Conservation (phyloP, 2,797 vertebrate genomes). For the Enteromius viviparus region DNA sequence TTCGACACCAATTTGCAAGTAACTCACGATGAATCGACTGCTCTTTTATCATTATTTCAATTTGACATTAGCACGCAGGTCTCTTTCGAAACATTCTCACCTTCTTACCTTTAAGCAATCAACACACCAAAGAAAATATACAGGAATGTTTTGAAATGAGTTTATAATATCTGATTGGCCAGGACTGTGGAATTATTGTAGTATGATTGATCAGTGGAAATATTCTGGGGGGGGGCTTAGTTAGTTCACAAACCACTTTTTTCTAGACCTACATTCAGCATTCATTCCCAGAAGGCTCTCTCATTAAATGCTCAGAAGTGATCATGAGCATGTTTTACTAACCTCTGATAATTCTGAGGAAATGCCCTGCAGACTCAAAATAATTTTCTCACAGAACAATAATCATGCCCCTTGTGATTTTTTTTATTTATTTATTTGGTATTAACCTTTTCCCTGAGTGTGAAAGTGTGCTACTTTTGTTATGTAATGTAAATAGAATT, state of each 20-base stretch:
- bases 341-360: slow-evolving; percentile 44
- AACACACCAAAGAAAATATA: background rate
- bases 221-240: background rate
- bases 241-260: background rate
- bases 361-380: slow-evolving; percentile 40
- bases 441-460: slow-evolving; percentile 22
- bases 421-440: slow-evolving; percentile 21
- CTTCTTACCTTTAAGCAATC: slow-evolving; percentile 8
- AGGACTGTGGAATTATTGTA: background rate
- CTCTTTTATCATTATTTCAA: background rate
- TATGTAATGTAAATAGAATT: background rate
- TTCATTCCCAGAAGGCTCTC: background rate
- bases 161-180: slow-evolving; percentile 24
- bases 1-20: slow-evolving; percentile 26
- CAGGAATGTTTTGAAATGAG: slow-evolving; percentile 1
- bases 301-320: background rate
- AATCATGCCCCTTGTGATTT: slow-evolving; percentile 40
- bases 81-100: slow-evolving; percentile 23
- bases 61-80: slow-evolving; percentile 20
- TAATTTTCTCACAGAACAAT: slow-evolving; percentile 30
- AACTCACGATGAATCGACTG: background rate
- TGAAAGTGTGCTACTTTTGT: slow-evolving; percentile 22
- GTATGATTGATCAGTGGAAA: background rate
- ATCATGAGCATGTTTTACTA: slow-evolving; percentile 12
- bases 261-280: background rate